Evolutionary conservation across 2,113 vertebrate genomes (phyloP), one percentile per base, ranked within the genome.

Genomic region (Petroica traversi): DNA sequence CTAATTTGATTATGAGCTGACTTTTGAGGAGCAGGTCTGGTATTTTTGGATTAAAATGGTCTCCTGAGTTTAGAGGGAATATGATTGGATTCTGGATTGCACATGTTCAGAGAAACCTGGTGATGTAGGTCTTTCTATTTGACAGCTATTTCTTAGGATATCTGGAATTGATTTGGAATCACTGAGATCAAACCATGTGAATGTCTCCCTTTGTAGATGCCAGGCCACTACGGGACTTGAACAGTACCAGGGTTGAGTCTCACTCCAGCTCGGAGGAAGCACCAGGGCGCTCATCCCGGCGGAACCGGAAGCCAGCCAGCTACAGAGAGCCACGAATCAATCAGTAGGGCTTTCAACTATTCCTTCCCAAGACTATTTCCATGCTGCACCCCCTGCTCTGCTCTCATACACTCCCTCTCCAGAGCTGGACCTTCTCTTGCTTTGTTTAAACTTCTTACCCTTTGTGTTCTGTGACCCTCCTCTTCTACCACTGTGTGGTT

Each of bases 241-340:
- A 93, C 59, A 95, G 84, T 68, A 25, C 41, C 25, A 45, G 22
- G 20, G 25, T 29, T 59, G 4, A 25, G 33, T 28, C 85, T 63
- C 62, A 12, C 14, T 43, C 48, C 5, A 10, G 38, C 57, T 55
- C 6, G 0, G 94, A 92, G 66, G 84, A 75, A 31, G 26, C 1
- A 13, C 34, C 59, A 49, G 14, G 3, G 18, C 22, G 14, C 43
- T 23, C 46, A 24, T 66, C 29, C 15, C 90, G 79, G 38, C 83
- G 66, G 67, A 96, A 64, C 26, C 76, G 4, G 48, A 77, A 68
- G 11, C 80, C 94, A 57, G 5, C 41, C 64, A 94, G 75, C 92
- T 98, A 98, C 24, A 36, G 78, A 66, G 97, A 97, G 63, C 98
- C 97, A 20, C n/a, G 24, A 28, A 9, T 98, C 18, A 73, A 48